A percentile compares a stretch with the other conserved stretches of the same genome.
Evolutionary conservation across 2,888 invertebrate genomes (phyloP).

Genomic region (Pimpla rufipes): DNA sequence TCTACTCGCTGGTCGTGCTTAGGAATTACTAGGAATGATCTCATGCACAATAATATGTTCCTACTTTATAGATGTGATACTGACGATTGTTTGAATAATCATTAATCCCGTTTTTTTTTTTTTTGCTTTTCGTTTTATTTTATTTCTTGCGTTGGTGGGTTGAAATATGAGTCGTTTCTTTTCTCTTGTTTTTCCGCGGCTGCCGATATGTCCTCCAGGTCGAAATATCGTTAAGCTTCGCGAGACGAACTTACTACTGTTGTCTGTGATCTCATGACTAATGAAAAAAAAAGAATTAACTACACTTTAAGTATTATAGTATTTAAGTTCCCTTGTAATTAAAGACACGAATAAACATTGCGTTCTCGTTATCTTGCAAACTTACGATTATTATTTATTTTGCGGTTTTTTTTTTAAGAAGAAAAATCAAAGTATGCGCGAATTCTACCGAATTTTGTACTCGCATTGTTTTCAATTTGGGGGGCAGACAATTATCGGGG

Average conservation of each 20-base stretch:
- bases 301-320: constrained; percentile 59
- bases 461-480: no score
- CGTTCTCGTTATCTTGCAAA: constrained; percentile 59
- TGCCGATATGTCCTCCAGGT: constrained; percentile 26
- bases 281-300: constrained; percentile 52
- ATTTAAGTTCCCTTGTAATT: constrained; percentile 66
- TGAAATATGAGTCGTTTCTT: not conserved
- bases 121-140: constrained; percentile 23
- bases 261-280: constrained; percentile 68
- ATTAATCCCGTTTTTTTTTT: constrained; percentile 14
- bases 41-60: constrained; percentile 64
- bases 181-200: constrained; percentile 24
- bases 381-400: not conserved
- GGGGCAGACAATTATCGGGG: no score
- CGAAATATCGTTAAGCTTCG: constrained; percentile 53
- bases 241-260: constrained; percentile 61
- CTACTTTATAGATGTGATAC: constrained; percentile 61
- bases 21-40: constrained; percentile 37
- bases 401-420: not conserved
- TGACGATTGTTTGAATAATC: constrained; percentile 28
- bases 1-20: constrained; percentile 25
- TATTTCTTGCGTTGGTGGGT: not conserved
- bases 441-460: no score
- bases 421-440: no score
- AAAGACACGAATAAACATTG: constrained; percentile 58